Percentiles rank a stretch among this genome's conserved stretches.
Evolutionary conservation across 2,113 vertebrate genomes (phyloP).

Genomic region (Ia io): DNA sequence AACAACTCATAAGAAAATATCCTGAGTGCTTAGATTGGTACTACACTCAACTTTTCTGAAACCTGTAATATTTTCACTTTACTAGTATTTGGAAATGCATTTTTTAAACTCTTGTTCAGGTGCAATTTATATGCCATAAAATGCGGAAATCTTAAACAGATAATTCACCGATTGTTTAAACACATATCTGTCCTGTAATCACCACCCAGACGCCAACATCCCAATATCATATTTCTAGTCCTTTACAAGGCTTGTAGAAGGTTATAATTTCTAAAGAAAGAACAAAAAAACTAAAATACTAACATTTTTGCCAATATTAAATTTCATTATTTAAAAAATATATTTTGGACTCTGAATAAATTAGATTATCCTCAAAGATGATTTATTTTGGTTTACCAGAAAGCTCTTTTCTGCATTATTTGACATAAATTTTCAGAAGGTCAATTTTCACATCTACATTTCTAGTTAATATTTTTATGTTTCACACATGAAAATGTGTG

Average conservation of each 20-base stretch:
- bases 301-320: background rate
- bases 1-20: background rate
- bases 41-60: background rate
- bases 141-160: background rate
- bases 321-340: background rate
- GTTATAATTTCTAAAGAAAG: background rate
- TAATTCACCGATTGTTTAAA: background rate
- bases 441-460: background rate
- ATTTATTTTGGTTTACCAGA: background rate
- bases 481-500: background rate
- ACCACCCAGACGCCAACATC: background rate
- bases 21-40: background rate
- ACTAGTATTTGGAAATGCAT: background rate
- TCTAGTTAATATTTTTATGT: constrained; percentile 16
- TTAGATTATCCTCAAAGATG: background rate
- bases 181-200: background rate
- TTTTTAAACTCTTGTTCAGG: background rate
- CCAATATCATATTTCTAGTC: background rate
- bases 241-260: background rate
- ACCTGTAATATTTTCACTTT: background rate
- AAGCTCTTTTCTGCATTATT: background rate
- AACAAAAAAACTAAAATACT: background rate
- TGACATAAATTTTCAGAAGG: background rate
- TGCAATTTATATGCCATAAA: background rate
- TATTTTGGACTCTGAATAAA: background rate